Base-by-base conservation (phyloP, 2,797 vertebrate species). In the Anniella stebbinsi region DNA sequence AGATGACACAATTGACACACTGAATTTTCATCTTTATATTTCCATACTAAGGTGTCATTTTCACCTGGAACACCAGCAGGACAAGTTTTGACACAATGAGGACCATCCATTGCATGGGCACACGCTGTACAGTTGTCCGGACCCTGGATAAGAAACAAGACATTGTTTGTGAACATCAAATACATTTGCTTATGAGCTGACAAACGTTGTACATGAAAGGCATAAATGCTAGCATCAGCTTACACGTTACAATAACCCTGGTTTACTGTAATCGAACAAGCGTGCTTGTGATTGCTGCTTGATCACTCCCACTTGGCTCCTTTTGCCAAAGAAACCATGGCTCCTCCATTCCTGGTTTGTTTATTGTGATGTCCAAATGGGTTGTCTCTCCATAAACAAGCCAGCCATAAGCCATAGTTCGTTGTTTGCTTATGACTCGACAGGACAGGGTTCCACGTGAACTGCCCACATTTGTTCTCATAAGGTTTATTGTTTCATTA, bases 1-100 rank as follows among this genome's bases (percentile, higher is more conserved):
- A 91, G 94, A 93, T 99, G 98, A 94, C 99, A 99, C 38, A 96
- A 91, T 93, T 96, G 98, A 92, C 99, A 99, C 80, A 96, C 92
- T 2, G 92, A 95, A 0, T 76, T 91, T 7, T 90, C n/a, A 2
- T 99, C 97, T 0, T 97, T 92, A 0, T 98, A 99, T 80, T 98
- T 99, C 98, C 98, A 99, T 90, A 99, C 97, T 0, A 97, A 88
- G 23, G 92, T 97, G 89, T 97, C 97, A 2, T 97, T 97, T 33
- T 98, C 98, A 0, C 98, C 98, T 77, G 95, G 93, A 60, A 99
- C 91, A 0, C 98, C 98, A 0, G 97, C 96, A 0, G 98, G 98
- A 87, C 99, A 99, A 76, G 95, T 96, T 7, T 92, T 90, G 90
- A 99, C 98, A 0, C 99, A 99, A 93, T 98, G 97, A 0, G 97